phyloP scores from a whole-genome alignment of 2,888 invertebrate genomes.

The Leucania comma region DNA sequence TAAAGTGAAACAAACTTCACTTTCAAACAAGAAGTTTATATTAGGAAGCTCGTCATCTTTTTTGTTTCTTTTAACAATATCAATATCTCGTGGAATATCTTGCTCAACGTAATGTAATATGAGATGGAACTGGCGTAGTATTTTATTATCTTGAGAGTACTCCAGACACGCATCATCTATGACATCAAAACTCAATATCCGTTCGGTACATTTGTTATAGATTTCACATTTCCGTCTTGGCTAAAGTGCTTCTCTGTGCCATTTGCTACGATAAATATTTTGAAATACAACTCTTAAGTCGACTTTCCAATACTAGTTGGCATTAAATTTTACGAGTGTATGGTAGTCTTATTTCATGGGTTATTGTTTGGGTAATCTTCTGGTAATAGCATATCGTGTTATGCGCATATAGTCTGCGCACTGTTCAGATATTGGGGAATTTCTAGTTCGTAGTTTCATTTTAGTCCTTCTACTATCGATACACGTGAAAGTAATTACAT shows the following conservation, averaged over 20 bases:
- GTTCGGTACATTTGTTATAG: constrained; percentile 83
- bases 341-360: constrained; percentile 73
- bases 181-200: constrained; percentile 88
- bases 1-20: constrained; percentile 28
- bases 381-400: constrained; percentile 64
- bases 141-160: constrained; percentile 84
- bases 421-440: constrained; percentile 46
- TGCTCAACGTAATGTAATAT: constrained; percentile 55
- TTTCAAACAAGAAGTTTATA: constrained; percentile 23
- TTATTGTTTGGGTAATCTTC: constrained; percentile 73
- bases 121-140: constrained; percentile 73
- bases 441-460: constrained; percentile 47
- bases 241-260: constrained; percentile 71
- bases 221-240: constrained; percentile 81
- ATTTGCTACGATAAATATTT: constrained; percentile 78
- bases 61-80: constrained; percentile 56
- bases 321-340: constrained; percentile 78
- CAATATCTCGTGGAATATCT: constrained; percentile 59
- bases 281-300: constrained; percentile 78
- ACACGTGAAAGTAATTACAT: constrained; percentile 42
- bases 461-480: constrained; percentile 36
- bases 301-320: constrained; percentile 78
- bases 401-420: constrained; percentile 56
- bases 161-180: constrained; percentile 80
- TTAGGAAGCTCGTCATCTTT: constrained; percentile 27